These are phyloP conservation scores for Pristis pectinata DNA, from an alignment of 2,797 vertebrate genomes.

Conservation along the genomic window DNA sequence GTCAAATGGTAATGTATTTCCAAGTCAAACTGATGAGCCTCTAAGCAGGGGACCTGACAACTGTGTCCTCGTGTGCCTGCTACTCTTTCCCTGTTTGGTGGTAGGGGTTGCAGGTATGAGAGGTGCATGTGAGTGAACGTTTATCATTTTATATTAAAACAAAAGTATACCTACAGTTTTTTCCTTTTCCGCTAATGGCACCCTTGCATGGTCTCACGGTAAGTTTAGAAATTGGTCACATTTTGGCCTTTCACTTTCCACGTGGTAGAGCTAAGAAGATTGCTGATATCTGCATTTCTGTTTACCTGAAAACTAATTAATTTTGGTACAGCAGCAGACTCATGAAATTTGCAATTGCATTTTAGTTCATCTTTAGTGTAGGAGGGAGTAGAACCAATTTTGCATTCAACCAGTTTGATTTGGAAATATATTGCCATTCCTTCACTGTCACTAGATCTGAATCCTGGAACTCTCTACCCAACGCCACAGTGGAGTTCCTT, in stretches of 20 bases:
- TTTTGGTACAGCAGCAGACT: neutral
- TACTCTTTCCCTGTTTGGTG: no score
- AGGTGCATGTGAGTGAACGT: neutral
- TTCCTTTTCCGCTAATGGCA: neutral
- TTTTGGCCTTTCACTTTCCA: neutral
- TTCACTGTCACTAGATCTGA: no score
- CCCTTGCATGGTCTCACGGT: neutral
- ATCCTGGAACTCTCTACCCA: no score
- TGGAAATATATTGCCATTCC: no score
- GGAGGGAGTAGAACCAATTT: neutral
- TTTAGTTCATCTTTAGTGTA: neutral
- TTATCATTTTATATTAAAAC: neutral
- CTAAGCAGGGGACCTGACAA: no score
- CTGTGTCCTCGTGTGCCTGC: no score
- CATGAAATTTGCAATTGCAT: neutral
- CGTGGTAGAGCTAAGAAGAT: neutral
- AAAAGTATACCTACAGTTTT: neutral
- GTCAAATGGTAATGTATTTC: no score
- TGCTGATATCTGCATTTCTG: neutral
- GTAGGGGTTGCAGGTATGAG: no score
- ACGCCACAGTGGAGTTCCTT: no score
- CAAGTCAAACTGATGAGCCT: no score
- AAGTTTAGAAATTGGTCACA: neutral
- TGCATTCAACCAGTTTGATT: neutral
- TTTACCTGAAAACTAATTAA: neutral